phyloP scores from a whole-genome alignment of 2,797 vertebrate genomes.

The Lateolabrax maculatus region DNA sequence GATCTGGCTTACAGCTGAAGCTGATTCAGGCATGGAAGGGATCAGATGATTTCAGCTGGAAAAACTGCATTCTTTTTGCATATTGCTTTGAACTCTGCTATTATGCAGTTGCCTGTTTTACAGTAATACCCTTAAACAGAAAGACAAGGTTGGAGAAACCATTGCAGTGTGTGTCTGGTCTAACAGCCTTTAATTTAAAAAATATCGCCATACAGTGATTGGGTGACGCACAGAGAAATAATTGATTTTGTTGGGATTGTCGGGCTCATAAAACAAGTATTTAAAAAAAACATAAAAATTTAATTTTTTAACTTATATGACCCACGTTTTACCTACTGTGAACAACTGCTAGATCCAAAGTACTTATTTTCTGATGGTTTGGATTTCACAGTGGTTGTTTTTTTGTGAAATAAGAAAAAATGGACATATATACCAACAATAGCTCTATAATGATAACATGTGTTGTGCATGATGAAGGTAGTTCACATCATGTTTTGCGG shows the following conservation, averaged over 20 bases:
- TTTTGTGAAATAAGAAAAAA: not conserved
- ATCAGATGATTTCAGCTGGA: slow-evolving; percentile 85
- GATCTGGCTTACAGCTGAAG: slow-evolving; percentile 82
- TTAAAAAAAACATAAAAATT: slow-evolving; percentile 3
- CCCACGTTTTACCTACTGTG: not conserved
- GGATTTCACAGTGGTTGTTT: slow-evolving; percentile 6
- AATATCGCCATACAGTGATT: slow-evolving; percentile 38
- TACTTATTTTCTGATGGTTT: slow-evolving; percentile 18
- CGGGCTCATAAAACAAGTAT: slow-evolving; percentile 4
- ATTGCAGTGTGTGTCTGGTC: slow-evolving; percentile 55
- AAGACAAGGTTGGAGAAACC: slow-evolving; percentile 61
- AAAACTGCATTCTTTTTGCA: slow-evolving; percentile 80
- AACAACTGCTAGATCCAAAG: not conserved
- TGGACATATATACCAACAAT: not conserved
- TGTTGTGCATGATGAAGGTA: slow-evolving; percentile 49
- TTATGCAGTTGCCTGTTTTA: slow-evolving; percentile 79
- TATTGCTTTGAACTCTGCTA: slow-evolving; percentile 80
- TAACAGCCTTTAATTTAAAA: slow-evolving; percentile 52
- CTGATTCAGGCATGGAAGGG: slow-evolving; percentile 80
- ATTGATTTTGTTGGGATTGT: slow-evolving; percentile 27
- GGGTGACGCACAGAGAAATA: slow-evolving; percentile 39
- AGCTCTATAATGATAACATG: slow-evolving; percentile 33
- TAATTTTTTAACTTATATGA: slow-evolving; percentile 1
- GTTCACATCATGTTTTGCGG: slow-evolving; percentile 55
- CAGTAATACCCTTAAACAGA: slow-evolving; percentile 77